phyloP scores from a whole-genome alignment of 2,113 vertebrate genomes.

The Neofelis nebulosa region DNA sequence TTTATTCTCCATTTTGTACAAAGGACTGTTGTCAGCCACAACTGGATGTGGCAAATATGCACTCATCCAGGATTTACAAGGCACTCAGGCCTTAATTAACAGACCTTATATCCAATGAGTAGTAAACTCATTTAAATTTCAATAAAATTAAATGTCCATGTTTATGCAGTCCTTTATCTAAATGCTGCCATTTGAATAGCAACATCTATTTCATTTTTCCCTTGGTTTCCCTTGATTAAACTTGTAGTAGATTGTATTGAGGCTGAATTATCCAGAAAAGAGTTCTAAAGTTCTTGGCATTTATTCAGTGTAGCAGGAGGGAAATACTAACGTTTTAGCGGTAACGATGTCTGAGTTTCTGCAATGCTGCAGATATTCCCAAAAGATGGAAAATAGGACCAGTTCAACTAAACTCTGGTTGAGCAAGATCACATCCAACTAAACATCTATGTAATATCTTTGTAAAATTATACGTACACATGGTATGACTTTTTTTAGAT shows the following conservation, averaged over 20 bases:
- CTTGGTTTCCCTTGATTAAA: constrained; percentile 67
- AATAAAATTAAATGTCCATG: constrained; percentile 73
- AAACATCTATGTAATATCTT: not conserved
- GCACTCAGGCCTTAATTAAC: constrained; percentile 66
- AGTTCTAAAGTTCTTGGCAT: constrained; percentile 44
- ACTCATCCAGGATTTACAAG: constrained; percentile 72
- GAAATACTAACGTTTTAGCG: not conserved
- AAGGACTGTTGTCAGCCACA: constrained; percentile 59
- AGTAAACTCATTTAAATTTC: constrained; percentile 69
- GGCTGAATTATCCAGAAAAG: constrained; percentile 29
- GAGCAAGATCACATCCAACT: not conserved
- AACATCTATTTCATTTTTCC: constrained; percentile 68
- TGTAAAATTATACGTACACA: not conserved
- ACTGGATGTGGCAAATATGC: constrained; percentile 43
- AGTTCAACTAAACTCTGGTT: not conserved
- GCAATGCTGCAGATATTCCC: not conserved
- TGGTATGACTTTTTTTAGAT: not conserved
- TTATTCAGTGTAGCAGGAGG: not conserved
- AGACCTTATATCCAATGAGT: constrained; percentile 68
- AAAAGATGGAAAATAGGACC: not conserved
- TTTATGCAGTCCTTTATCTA: constrained; percentile 67
- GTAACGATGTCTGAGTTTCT: not conserved
- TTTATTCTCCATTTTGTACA: constrained; percentile 67
- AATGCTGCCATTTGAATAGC: constrained; percentile 63
- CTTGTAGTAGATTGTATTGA: constrained; percentile 29